A percentile compares a stretch with the other conserved stretches of the same genome.
These are phyloP conservation scores for Cololabis saira DNA, from an alignment of 2,113 vertebrate species.

Conservation along the genomic window DNA sequence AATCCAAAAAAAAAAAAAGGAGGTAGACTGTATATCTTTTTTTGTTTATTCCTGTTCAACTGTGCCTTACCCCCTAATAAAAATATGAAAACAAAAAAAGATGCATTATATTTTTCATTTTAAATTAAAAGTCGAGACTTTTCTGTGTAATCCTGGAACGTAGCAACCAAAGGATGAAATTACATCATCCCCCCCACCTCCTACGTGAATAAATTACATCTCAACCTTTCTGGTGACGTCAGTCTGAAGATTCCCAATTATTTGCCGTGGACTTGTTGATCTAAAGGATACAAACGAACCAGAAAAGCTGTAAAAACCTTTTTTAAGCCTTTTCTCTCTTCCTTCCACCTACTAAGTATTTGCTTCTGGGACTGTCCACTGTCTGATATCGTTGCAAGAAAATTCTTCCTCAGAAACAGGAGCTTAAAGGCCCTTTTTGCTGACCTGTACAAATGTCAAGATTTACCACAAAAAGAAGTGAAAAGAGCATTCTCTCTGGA, in stretches of 20 bases:
- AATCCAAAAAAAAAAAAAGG: too few species aligned
- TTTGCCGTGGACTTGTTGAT: conserved; percentile 30
- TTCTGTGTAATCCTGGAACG: conserved; percentile 32
- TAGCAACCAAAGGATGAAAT: conserved; percentile 34
- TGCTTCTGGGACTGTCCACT: neutral
- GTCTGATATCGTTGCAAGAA: too few species aligned
- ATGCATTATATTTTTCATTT: conserved; percentile 11
- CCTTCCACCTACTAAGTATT: neutral
- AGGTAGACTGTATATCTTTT: too few species aligned
- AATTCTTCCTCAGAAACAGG: too few species aligned
- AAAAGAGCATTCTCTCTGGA: too few species aligned
- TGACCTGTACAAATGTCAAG: too few species aligned
- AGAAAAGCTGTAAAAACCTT: conserved; percentile 3
- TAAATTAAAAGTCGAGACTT: conserved; percentile 16
- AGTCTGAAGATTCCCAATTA: neutral
- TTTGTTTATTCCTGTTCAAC: too few species aligned
- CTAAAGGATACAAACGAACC: conserved; percentile 23
- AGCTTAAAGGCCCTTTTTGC: too few species aligned
- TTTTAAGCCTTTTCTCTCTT: too few species aligned
- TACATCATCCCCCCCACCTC: conserved; percentile 12
- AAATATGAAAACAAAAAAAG: too few species aligned
- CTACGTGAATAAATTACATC: conserved; percentile 36
- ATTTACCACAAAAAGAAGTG: too few species aligned
- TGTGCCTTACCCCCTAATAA: too few species aligned
- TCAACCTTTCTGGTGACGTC: conserved; percentile 55